phyloP scores from a whole-genome alignment of 2,797 vertebrate species.

The Scomberomorus guttatus region DNA sequence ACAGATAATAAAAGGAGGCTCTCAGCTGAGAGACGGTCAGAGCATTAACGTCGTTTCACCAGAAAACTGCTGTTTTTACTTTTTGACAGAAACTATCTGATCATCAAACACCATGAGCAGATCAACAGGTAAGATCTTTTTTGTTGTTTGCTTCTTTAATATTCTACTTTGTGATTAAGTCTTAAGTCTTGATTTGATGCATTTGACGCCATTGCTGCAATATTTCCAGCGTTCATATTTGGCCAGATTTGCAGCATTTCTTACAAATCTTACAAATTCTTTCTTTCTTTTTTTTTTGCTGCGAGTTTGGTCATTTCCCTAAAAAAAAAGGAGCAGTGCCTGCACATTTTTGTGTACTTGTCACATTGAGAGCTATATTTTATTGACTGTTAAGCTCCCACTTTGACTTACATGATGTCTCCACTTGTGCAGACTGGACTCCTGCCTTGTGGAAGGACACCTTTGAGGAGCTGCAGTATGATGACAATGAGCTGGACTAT shows the following conservation, averaged over 20 bases:
- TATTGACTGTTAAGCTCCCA: not conserved
- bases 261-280: too few species aligned
- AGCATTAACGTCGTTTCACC: not conserved
- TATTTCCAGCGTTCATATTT: not conserved
- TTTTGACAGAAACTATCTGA: not conserved
- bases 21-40: not conserved
- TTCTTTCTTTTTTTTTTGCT: not conserved
- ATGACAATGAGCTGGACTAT: slow-evolving; percentile 68
- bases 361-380: not conserved
- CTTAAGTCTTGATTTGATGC: not conserved
- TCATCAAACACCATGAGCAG: slow-evolving; percentile 39
- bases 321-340: not conserved
- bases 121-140: slow-evolving; percentile 36
- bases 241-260: not conserved
- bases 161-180: not conserved
- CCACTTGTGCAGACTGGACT: slow-evolving; percentile 60
- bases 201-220: not conserved
- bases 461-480: slow-evolving; percentile 60
- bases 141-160: not conserved
- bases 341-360: not conserved
- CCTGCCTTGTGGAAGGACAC: slow-evolving; percentile 63
- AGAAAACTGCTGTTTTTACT: not conserved
- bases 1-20: not conserved
- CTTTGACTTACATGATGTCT: not conserved
- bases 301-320: not conserved